Evolutionary conservation across 2,797 vertebrate genomes (phyloP), one percentile per base, ranked within the genome.

Genomic region (Caiman crocodilus): DNA sequence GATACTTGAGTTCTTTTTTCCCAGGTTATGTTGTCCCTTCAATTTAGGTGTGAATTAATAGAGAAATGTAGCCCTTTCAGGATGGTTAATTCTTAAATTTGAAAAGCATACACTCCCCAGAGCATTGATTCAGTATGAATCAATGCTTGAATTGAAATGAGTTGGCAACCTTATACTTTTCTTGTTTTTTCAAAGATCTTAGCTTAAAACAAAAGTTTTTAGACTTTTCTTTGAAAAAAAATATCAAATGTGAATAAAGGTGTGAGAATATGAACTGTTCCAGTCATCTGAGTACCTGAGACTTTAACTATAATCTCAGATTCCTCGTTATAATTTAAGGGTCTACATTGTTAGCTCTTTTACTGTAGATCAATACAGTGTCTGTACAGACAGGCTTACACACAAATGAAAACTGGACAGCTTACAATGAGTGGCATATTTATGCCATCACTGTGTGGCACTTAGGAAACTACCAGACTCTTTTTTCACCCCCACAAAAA

Each of bases 81-180:
- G 2, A 1, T 8, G 1, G 5, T 2, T 21, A 25, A 9, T 7
- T 7, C 9, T 15, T n/a, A 2, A 9, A 1, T 17, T 5, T 16
- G 6, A 60, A 35, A 16, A 0, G 21, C 18, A 1, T 32, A 0
- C 14, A 2, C 1, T 2, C 26, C 79, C 13, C 18, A 4, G 14
- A 4, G 0, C 42, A 50, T 50, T 50, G 42, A 50, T 50, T 1
- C 3, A 2, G 57, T 0, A 2, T 1, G 1, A 13, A 3, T 0
- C 0, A 1, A 58, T 1, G 7, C 0, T 61, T 1, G 0, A 8
- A 4, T 6, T 6, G 67, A 3, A 67, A 15, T 1, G 3, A 4
- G 56, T 28, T 9, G 4, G 2, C 3, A 12, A 2, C 21, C 64
- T 6, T 4, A 50, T 50, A 50, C 42, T 50, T 10, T 9, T 50